Percentiles rank a stretch among this genome's conserved stretches.
These are phyloP conservation scores for Alloplasta piceator DNA, from an alignment of 2,888 invertebrate genomes.

Conservation along the genomic window DNA sequence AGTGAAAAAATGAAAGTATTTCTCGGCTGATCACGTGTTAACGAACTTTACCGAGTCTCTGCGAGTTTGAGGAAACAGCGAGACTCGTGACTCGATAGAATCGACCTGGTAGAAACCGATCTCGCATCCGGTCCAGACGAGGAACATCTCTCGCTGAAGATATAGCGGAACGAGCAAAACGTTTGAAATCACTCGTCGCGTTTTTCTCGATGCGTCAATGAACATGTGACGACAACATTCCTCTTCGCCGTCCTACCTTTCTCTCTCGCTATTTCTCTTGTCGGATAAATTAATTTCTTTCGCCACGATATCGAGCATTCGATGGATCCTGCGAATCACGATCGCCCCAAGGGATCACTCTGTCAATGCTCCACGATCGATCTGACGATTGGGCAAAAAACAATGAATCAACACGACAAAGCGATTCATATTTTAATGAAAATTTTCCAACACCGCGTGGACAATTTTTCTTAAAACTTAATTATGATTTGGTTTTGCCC, in stretches of 20 bases:
- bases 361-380: conserved; percentile 6
- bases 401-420: too few species aligned
- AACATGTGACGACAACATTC: conserved; percentile 64
- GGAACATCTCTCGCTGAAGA: neutral
- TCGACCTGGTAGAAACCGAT: neutral
- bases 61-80: conserved; percentile 8
- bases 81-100: conserved; percentile 18
- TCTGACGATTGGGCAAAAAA: conserved; percentile 24
- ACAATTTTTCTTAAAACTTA: too few species aligned
- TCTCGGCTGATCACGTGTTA: neutral
- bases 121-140: conserved; percentile 1
- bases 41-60: neutral
- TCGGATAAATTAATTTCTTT: conserved; percentile 49
- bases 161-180: conserved; percentile 2
- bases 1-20: conserved; percentile 8
- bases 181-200: conserved; percentile 5
- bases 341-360: conserved; percentile 19
- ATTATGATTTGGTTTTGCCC: too few species aligned
- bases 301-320: conserved; percentile 17
- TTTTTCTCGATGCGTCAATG: conserved; percentile 51
- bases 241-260: conserved; percentile 26
- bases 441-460: too few species aligned
- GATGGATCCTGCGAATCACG: conserved; percentile 3
- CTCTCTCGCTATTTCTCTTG: neutral
- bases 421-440: too few species aligned